A percentile compares a stretch with the other conserved stretches of the same genome.
phyloP scores from a whole-genome alignment of 2,888 invertebrate genomes.

The Eurytoma californica region DNA sequence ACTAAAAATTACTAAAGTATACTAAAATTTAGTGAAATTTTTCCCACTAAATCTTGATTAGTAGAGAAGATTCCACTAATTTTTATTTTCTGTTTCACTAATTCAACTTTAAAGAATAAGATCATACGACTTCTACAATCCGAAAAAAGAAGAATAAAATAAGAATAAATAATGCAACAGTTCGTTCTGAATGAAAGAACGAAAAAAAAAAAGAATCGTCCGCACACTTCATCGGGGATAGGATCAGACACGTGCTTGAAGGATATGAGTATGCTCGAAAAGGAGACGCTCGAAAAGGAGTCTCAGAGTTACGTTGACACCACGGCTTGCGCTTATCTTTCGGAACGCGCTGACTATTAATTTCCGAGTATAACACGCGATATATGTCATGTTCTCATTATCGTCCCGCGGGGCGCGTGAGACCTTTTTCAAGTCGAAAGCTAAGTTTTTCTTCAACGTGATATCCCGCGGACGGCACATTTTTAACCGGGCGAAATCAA shows the following conservation, averaged over 20 bases:
- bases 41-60: no score
- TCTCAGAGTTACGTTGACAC: slow-evolving; percentile 40
- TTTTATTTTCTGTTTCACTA: no score
- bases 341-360: slow-evolving; percentile 66
- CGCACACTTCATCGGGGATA: no score
- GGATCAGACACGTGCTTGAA: neutral
- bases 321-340: slow-evolving; percentile 49
- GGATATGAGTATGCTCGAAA: slow-evolving; percentile 27
- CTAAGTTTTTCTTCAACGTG: slow-evolving; percentile 28
- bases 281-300: slow-evolving; percentile 46
- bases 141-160: no score
- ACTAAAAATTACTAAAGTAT: no score
- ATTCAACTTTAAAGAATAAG: no score
- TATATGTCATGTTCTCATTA: slow-evolving; percentile 61
- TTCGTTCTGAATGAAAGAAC: no score
- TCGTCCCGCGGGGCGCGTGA: slow-evolving; percentile 43
- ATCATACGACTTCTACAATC: no score
- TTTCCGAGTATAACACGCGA: slow-evolving; percentile 69
- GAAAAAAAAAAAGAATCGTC: no score
- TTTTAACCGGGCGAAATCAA: slow-evolving; percentile 40
- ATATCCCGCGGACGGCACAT: slow-evolving; percentile 37
- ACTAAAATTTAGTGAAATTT: no score
- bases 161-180: no score
- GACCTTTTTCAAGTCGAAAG: slow-evolving; percentile 42
- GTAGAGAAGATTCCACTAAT: no score